phyloP scores from a whole-genome alignment of 2,888 invertebrate genomes.

The Lathronympha strigana region DNA sequence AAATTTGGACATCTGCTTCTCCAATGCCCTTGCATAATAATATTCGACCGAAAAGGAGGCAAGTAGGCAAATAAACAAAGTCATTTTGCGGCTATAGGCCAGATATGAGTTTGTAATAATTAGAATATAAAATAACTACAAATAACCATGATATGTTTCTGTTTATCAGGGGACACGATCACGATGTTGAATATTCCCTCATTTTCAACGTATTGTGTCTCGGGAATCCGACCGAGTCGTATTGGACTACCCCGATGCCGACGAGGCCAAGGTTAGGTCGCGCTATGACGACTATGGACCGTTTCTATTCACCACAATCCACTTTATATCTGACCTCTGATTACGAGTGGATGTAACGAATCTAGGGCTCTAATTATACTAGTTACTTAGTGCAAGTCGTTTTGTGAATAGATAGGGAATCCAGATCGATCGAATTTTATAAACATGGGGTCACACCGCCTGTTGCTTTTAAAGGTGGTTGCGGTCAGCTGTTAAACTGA shows the following conservation, averaged over 20 bases:
- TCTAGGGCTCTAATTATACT: not conserved
- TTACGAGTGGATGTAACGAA: not conserved
- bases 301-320: constrained; percentile 18
- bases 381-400: not conserved
- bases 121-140: no score
- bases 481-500: not conserved
- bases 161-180: no score
- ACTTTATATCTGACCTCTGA: not conserved
- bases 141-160: no score
- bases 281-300: constrained; percentile 24
- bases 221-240: constrained; percentile 6
- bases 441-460: constrained; percentile 14
- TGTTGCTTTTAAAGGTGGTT: not conserved
- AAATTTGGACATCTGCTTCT: no score
- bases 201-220: not conserved
- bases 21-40: no score
- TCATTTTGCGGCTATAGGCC: no score
- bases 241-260: constrained; percentile 21
- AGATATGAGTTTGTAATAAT: no score
- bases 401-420: not conserved
- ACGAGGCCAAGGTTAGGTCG: constrained; percentile 35
- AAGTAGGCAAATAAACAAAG: no score
- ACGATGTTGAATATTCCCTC: not conserved
- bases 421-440: constrained; percentile 11
- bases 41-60: no score